Evolutionary conservation across 2,113 vertebrate genomes (phyloP).

Genomic region (Saguinus midas): DNA sequence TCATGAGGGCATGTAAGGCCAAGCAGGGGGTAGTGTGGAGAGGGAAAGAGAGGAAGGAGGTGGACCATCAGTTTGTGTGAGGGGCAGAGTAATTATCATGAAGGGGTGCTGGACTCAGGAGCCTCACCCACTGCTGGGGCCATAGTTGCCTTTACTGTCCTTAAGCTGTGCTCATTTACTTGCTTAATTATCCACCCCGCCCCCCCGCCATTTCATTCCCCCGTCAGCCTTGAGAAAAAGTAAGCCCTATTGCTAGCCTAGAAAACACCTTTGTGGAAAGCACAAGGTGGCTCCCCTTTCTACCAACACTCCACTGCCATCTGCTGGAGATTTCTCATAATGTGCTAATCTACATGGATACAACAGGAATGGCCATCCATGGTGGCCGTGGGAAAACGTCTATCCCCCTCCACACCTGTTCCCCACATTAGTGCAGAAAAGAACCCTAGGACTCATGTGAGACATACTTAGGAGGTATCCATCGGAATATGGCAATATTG

Average conservation of each 20-base stretch:
- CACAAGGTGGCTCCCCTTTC: background rate
- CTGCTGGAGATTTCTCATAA: conserved; percentile 38
- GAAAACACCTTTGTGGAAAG: background rate
- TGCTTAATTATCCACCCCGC: background rate
- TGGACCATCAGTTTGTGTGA: background rate
- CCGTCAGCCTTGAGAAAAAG: background rate
- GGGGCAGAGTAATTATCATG: background rate
- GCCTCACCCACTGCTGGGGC: background rate
- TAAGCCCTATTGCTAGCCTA: background rate
- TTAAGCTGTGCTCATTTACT: background rate
- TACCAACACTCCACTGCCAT: conserved; percentile 50
- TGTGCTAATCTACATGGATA: background rate
- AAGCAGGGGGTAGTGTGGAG: background rate
- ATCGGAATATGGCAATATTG: background rate
- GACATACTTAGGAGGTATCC: background rate
- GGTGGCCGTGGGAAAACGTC: background rate
- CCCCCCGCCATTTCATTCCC: background rate
- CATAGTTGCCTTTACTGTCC: background rate
- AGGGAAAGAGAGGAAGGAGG: background rate
- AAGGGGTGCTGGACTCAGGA: background rate
- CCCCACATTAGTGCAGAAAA: background rate
- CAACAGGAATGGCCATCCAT: too few relatives aligned
- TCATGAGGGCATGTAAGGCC: background rate
- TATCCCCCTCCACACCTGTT: background rate
- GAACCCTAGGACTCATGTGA: background rate